Conservation (phyloP, 2,888 invertebrate species). For the Pristionchus japonicus region DNA sequence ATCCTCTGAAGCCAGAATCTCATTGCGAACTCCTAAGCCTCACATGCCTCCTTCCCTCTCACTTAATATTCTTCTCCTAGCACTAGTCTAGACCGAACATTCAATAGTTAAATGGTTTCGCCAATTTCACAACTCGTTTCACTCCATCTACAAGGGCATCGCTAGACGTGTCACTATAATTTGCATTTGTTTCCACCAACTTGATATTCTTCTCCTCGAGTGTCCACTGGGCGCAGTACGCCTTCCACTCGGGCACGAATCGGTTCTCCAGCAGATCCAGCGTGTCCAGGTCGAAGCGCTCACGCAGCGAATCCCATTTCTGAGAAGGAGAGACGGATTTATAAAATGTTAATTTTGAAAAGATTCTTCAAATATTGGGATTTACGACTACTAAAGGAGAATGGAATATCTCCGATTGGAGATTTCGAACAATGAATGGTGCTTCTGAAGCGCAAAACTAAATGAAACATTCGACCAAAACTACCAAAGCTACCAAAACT, state of each 20-base stretch:
- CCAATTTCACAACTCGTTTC: too few species aligned
- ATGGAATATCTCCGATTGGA: neutral
- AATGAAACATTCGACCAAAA: too few species aligned
- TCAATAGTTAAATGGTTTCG: too few species aligned
- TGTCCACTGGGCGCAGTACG: slow-evolving; percentile 23
- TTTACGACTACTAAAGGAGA: too few species aligned
- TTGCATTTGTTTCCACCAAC: neutral
- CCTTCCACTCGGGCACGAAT: slow-evolving; percentile 43
- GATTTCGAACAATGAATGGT: neutral
- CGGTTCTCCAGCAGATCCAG: slow-evolving; percentile 19
- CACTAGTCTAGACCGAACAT: too few species aligned
- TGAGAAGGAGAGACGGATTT: neutral
- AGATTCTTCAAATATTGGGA: too few species aligned
- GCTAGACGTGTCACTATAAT: too few species aligned
- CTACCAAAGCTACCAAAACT: neutral
- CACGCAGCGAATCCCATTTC: slow-evolving; percentile 35
- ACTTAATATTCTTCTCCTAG: too few species aligned
- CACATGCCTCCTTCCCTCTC: too few species aligned
- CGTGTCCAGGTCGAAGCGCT: neutral
- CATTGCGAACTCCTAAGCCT: too few species aligned
- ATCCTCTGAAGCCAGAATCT: too few species aligned
- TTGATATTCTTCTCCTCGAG: slow-evolving; percentile 40
- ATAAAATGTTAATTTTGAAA: neutral
- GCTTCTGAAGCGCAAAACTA: neutral
- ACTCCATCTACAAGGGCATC: too few species aligned